A percentile compares a stretch with the other conserved stretches of the same genome.
Evolutionary conservation across 2,888 invertebrate species (phyloP).

Genomic region (Acholoe squamosa): DNA sequence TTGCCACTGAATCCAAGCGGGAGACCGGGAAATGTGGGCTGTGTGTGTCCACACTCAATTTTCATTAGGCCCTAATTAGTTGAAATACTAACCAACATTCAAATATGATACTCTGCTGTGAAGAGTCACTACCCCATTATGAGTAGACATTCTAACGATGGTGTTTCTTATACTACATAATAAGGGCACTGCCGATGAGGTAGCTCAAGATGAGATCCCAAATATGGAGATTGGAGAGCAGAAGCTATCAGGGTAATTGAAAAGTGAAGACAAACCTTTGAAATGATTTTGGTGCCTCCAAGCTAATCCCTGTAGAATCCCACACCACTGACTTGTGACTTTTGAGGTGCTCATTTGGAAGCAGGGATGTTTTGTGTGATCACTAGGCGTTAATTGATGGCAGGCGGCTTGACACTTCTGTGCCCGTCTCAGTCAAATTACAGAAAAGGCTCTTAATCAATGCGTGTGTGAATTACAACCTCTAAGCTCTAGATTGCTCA

Average conservation of each 20-base stretch:
- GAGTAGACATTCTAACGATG: not conserved
- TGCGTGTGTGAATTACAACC: too few species aligned
- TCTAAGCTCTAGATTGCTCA: too few species aligned
- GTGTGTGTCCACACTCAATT: not conserved
- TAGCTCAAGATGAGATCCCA: not conserved
- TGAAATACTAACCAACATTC: slow-evolving; percentile 48
- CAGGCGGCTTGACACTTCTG: not conserved
- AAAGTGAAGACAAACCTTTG: not conserved
- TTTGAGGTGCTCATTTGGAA: not conserved
- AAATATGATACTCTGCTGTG: slow-evolving; percentile 49
- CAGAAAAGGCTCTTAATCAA: too few species aligned
- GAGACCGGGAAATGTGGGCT: not conserved
- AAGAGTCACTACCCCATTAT: not conserved
- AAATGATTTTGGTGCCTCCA: not conserved
- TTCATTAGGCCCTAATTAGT: slow-evolving; percentile 42
- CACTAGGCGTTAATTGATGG: not conserved
- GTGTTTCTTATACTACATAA: not conserved
- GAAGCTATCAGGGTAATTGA: not conserved
- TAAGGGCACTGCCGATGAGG: not conserved
- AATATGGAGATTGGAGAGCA: not conserved
- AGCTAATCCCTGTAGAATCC: not conserved
- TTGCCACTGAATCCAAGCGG: not conserved
- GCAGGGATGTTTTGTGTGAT: not conserved
- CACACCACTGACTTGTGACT: not conserved
- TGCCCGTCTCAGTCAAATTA: too few species aligned